These are phyloP conservation scores for Achroia grisella DNA, from an alignment of 1,140 invertebrate genomes.

Conservation along the genomic window DNA sequence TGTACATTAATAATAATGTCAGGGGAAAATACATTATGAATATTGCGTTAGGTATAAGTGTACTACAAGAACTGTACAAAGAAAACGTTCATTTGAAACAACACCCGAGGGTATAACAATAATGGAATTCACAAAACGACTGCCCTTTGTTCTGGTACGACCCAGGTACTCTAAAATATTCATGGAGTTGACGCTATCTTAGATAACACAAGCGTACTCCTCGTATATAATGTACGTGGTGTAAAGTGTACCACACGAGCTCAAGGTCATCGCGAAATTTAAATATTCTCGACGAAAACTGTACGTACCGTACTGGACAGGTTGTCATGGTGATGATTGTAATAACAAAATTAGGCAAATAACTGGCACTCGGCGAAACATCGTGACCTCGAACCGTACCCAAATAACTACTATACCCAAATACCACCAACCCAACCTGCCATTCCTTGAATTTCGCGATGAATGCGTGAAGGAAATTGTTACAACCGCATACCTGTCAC, in stretches of 20 bases:
- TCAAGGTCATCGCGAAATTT: slow-evolving; percentile 36
- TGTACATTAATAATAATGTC: no score
- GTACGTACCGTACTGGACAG: slow-evolving; percentile 1
- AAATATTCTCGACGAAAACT: slow-evolving; percentile 34
- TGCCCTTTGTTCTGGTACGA: not conserved
- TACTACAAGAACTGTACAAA: slow-evolving; percentile 3
- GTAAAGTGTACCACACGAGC: not conserved
- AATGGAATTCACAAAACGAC: slow-evolving; percentile 8
- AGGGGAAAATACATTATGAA: no score
- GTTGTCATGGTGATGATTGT: slow-evolving; percentile 36
- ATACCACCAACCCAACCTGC: not conserved
- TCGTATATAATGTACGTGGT: not conserved
- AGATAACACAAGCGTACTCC: slow-evolving; percentile 1
- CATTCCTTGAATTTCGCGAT: not conserved
- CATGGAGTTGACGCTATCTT: slow-evolving; percentile 10
- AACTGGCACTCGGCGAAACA: slow-evolving; percentile 2
- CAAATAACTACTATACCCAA: not conserved
- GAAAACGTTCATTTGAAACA: slow-evolving; percentile 7
- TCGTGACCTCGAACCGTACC: not conserved
- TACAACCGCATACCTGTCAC: no score
- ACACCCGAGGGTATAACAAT: slow-evolving; percentile 12
- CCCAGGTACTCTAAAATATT: slow-evolving; percentile 8
- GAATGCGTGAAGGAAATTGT: not conserved
- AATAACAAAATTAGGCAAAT: slow-evolving; percentile 60
- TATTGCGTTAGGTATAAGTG: not conserved